Base-by-base conservation (phyloP, 2,113 vertebrate species). In the Channa maculata region DNA sequence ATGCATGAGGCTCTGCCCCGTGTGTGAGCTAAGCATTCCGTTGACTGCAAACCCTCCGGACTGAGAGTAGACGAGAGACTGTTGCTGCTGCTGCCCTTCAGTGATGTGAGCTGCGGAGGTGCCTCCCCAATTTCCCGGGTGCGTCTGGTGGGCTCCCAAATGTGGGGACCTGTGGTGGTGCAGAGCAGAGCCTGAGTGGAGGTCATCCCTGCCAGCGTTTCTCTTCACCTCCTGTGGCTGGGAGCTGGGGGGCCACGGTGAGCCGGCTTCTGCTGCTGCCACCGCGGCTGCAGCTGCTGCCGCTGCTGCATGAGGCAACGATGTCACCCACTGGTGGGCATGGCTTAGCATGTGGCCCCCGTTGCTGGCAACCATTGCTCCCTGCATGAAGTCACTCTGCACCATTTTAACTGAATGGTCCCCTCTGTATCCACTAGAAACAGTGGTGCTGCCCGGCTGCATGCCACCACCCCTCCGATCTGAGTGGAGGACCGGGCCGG, bases 341-440 rank as follows among this genome's bases (percentile, higher is more conserved):
- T 97, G 96, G 95, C 96, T 97, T 61, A 97, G 90, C 96, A 97
- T 96, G 92, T 97, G 96, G 57, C 96, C 95, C 79, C 96, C 96
- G 92, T 97, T 98, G 90, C 96, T 96, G 78, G 95, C 94, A 75
- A 95, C 95, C 95, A 98, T 97, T 86, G 96, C 94, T 77, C 96
- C 96, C 88, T 96, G 96, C 96, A 97, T 97, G 92, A 97, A 97
- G 93, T 97, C 96, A 87, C 96, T 96, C 92, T 97, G 96, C 74
- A 96, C 96, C 96, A 98, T 97, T 94, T 98, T 98, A 48, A 94
- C 92, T 1, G 96, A 92, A 60, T 95, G 90, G 73, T 97, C 96
- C 59, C 95, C 96, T 62, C 96, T 94, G 95, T 97, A 98, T 64
- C 95, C 96, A 39, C 92, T 94, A 53, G 96, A 95, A 52, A 95